A percentile compares a stretch with the other conserved stretches of the same genome.
phyloP scores from a whole-genome alignment of 92 coral and sea anemone genomes.

The Desmophyllum pertusum region DNA sequence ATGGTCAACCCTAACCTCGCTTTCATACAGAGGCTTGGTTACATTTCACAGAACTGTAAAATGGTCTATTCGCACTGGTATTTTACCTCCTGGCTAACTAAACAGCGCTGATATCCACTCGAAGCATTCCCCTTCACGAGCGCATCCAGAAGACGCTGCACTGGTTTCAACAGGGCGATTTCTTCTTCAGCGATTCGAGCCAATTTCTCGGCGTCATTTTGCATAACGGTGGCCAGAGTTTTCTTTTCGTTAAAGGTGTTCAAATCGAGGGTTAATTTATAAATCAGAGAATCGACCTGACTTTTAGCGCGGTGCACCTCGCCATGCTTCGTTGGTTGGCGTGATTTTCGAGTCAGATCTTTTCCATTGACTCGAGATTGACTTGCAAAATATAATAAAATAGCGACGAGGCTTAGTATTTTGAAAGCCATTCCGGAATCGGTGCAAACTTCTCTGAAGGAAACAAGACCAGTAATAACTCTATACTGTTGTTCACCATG shows the following conservation, averaged over 20 bases:
- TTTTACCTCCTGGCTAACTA: constrained; percentile 3
- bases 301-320: constrained; percentile 49
- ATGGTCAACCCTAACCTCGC: too few species aligned
- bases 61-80: background rate
- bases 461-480: background rate
- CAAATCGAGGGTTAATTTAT: constrained; percentile 4
- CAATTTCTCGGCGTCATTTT: constrained; percentile 4
- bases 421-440: background rate
- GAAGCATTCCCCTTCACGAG: constrained; percentile 15
- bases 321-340: constrained; percentile 15
- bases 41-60: too few species aligned
- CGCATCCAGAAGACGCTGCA: constrained; percentile 12
- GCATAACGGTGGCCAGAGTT: constrained; percentile 8
- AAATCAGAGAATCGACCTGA: constrained; percentile 21
- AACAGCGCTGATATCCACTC: constrained; percentile 6
- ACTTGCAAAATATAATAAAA: background rate
- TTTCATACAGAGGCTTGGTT: too few species aligned
- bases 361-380: background rate
- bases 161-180: background rate
- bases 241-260: constrained; percentile 27
- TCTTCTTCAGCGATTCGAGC: constrained; percentile 19
- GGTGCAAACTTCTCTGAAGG: too few species aligned
- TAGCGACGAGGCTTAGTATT: background rate
- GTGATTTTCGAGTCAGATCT: background rate
- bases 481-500: background rate